phyloP scores from a whole-genome alignment of 2,888 invertebrate genomes.

The Ophion ventricosus region DNA sequence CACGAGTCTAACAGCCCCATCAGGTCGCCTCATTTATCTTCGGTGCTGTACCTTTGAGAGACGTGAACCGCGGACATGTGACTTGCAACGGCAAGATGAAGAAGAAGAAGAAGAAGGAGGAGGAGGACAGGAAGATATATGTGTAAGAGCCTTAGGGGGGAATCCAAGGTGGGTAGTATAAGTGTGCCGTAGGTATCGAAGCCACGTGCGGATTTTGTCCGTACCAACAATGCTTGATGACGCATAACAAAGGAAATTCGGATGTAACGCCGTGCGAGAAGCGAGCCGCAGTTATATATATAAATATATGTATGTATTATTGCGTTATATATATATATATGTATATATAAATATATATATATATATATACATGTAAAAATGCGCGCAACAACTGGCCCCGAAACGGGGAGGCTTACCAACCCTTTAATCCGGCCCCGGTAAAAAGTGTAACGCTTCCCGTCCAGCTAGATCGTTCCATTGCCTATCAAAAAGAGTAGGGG shows the following conservation, averaged over 20 bases:
- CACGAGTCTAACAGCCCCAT: conserved; percentile 49
- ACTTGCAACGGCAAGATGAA: conserved; percentile 53
- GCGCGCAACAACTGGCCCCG: conserved; percentile 32
- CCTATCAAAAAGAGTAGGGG: neutral
- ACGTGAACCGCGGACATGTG: conserved; percentile 43
- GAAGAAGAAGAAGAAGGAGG: conserved; percentile 19
- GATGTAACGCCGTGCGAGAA: conserved; percentile 22
- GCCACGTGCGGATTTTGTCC: conserved; percentile 34
- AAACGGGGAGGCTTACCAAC: conserved; percentile 27
- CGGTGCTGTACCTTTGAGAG: conserved; percentile 47
- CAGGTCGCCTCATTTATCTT: conserved; percentile 57
- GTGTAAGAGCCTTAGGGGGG: conserved; percentile 9
- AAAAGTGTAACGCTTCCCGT: conserved; percentile 29
- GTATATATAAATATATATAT: too few species aligned
- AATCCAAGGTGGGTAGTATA: conserved; percentile 33
- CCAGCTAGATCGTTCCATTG: neutral
- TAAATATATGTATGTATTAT: too few species aligned
- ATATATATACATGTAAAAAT: conserved; percentile 10
- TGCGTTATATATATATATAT: too few species aligned
- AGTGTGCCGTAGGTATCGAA: conserved; percentile 47
- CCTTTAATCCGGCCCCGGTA: conserved; percentile 19
- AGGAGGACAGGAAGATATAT: neutral
- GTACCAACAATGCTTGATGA: conserved; percentile 5
- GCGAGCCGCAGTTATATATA: conserved; percentile 1
- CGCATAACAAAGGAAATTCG: conserved; percentile 52